Base-by-base conservation (phyloP, 2,113 vertebrate species). In the Saccopteryx bilineata region DNA sequence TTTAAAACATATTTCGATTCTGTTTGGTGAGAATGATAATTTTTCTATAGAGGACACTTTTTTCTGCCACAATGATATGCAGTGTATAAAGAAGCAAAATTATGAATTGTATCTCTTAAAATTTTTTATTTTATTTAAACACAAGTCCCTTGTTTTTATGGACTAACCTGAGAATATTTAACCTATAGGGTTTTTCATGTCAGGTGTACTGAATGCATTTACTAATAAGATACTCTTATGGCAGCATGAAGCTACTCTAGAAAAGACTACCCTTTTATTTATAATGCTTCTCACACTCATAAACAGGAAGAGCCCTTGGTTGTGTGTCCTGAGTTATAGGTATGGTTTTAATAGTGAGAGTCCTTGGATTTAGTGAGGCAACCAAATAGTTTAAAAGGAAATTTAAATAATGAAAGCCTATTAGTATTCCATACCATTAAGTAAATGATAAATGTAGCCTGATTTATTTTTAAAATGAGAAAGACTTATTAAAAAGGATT, bases 71-170 rank as follows among this genome's bases (percentile, higher is more conserved):
- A 78, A 11, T 87, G 9, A 75, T 78, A 85, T 66, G 12, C 58
- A 87, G 65, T 91, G 0, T 81, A 63, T 96, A 91, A 87, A 75
- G 54, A 91, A n/a, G 19, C 69, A 87, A 95, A 91, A 87, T 90
- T 87, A 71, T 90, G 52, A 71, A 26, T 19, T 63, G 1, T 92
- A 31, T 92, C 8, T 87, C n/a, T 65, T 83, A 26, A 9, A 83
- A 78, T 84, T 84, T 94, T 96, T 94, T 90, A 65, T 94, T 5
- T 84, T 48, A 88, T 93, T 84, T 95, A 94, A 85, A 33, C 86
- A 33, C 4, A 92, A 60, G 9, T 90, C 13, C 6, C 66, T 86
- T 92, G 31, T 75, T 28, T 92, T 94, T 91, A n/a, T 92, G 82
- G 54, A 83, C 82, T 93, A 90, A 90, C 39, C 39, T 87, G 63